Base-by-base conservation (phyloP, 2,797 vertebrate species). In the Steatocranus sp. region DNA sequence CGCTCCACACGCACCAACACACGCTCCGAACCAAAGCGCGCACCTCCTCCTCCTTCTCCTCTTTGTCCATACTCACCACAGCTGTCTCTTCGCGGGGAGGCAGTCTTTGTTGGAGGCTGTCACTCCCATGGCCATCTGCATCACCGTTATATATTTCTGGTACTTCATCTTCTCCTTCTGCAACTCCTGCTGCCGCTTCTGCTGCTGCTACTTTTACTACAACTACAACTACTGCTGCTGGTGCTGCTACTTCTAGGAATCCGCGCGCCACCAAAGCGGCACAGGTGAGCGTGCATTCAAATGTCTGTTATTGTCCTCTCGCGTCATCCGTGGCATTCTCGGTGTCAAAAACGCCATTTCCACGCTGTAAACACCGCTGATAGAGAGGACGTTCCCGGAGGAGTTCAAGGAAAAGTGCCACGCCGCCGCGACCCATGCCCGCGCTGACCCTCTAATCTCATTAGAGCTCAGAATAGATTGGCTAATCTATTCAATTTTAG, bases 51-150 rank as follows among this genome's bases (percentile, higher is more conserved):
- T 49, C 68, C 50, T 53, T 1, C 78, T 78, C 83, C 46, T 79
- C 56, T 58, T 34, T 63, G 46, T 27, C 18, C 49, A 9, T 93
- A 97, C 98, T 99, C 97, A 99, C 98, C 98, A 99, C 95, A 99
- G 96, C 97, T 96, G 97, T 96, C 98, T 97, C 95, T 98, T 98
- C 80, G 94, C 87, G 91, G 98, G 98, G 93, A 99, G 96, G 84
- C 98, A 97, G 94, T 98, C 98, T 96, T 98, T 97, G 97, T 99
- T 99, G 95, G 98, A 98, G 90, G 98, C 98, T 94, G 98, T 99
- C 96, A 99, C 97, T 96, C 98, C 98, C 96, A 99, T 97, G 93
- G 98, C 98, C 98, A 99, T 99, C 97, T 99, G 98, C 97, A 99
- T 97, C 94, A 99, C 98, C 92, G 98, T 99, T 95, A 99, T 98